Evolutionary conservation across 2,113 vertebrate species (phyloP).

Genomic region (Anas platyrhynchos): DNA sequence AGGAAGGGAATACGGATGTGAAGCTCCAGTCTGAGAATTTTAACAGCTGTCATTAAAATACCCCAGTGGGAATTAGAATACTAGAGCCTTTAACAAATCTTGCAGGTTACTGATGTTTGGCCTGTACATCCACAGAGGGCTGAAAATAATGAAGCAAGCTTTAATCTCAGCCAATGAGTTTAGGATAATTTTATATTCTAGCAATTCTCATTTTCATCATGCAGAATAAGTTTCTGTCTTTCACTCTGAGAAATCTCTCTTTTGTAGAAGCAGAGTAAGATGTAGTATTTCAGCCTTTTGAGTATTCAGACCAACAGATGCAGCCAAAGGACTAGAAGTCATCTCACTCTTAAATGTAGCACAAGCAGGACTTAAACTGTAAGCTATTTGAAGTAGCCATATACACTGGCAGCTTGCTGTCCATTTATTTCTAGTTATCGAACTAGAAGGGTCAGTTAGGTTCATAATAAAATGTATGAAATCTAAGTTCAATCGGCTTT

Average conservation of each 20-base stretch:
- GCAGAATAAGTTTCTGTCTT: conserved; percentile 24
- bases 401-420: neutral
- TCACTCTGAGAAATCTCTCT: neutral
- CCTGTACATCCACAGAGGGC: conserved; percentile 50
- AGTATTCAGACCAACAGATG: neutral
- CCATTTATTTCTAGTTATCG: neutral
- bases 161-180: conserved; percentile 42
- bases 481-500: neutral
- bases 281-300: neutral
- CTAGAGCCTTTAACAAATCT: conserved; percentile 69
- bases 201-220: conserved; percentile 27
- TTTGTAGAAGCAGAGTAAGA: neutral
- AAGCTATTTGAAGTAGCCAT: neutral
- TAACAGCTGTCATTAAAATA: conserved; percentile 76
- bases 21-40: conserved; percentile 70
- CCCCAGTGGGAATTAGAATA: conserved; percentile 63
- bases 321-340: neutral
- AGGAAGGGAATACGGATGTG: conserved; percentile 59
- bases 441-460: neutral
- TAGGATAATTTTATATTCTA: conserved; percentile 53
- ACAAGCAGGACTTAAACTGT: neutral
- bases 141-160: conserved; percentile 61
- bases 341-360: neutral
- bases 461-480: neutral
- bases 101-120: conserved; percentile 65